A percentile compares a stretch with the other conserved stretches of the same genome.
Conservation (phyloP, 2,113 vertebrate genomes). For the Chloebia gouldiae region DNA sequence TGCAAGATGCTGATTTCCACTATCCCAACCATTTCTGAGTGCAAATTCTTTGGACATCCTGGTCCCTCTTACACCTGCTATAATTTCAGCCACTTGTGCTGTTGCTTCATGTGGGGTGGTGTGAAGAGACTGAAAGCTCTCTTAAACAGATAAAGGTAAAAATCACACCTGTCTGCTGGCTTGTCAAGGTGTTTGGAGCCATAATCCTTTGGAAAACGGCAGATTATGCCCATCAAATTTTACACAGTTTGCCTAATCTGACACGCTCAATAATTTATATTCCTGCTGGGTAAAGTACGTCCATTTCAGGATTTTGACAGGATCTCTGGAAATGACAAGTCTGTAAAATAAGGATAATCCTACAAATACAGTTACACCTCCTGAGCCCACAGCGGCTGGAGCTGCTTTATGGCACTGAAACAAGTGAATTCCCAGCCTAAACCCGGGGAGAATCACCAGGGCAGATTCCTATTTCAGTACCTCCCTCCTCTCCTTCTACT, state of each 20-base stretch:
- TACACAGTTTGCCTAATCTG: not conserved
- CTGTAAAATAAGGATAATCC: not conserved
- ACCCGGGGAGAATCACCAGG: fast-evolving
- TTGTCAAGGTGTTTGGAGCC: not conserved
- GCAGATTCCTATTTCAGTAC: not conserved
- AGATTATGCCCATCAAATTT: not conserved
- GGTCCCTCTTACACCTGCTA: not conserved
- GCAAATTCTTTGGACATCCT: no score
- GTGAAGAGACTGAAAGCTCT: not conserved
- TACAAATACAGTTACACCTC: not conserved
- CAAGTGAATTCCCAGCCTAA: not conserved
- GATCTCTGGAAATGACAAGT: not conserved
- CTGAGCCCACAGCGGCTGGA: fast-evolving
- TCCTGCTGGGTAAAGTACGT: not conserved
- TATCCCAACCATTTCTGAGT: not conserved
- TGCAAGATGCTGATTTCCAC: not conserved
- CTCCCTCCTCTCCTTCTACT: not conserved
- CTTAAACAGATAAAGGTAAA: fast-evolving
- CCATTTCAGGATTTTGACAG: not conserved
- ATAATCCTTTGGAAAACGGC: not conserved
- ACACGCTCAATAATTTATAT: fast-evolving
- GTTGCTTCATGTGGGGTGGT: fast-evolving
- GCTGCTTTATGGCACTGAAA: not conserved
- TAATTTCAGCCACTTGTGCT: not conserved
- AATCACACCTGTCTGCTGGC: not conserved